Evolutionary conservation across 2,797 vertebrate genomes (phyloP).

Genomic region (Argya squamiceps): DNA sequence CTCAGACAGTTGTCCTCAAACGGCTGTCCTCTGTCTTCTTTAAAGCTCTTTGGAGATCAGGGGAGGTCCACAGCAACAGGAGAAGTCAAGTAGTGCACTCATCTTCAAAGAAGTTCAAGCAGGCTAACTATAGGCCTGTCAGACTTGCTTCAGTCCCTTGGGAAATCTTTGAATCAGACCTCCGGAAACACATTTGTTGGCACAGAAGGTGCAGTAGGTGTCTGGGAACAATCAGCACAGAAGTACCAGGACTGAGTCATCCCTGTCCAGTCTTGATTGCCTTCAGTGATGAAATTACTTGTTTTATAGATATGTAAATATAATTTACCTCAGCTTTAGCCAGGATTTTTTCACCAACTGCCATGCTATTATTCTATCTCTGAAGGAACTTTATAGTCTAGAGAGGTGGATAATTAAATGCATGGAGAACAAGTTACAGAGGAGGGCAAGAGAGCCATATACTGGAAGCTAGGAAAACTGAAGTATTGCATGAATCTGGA

Average conservation of each 20-base stretch:
- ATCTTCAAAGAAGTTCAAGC: not conserved
- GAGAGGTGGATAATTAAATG: not conserved
- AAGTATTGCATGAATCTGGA: not conserved
- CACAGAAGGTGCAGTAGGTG: not conserved
- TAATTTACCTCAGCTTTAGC: not conserved
- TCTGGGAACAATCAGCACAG: not conserved
- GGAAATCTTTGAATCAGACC: not conserved
- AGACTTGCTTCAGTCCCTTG: not conserved
- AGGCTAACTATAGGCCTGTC: not conserved
- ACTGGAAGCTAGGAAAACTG: not conserved
- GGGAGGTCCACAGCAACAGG: not conserved
- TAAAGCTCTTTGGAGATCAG: not conserved
- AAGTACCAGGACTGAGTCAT: not conserved
- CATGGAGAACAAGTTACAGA: not conserved
- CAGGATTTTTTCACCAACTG: not conserved
- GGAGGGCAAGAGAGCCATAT: not conserved
- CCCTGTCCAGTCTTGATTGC: not conserved
- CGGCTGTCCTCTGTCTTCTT: not conserved
- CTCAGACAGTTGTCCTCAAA: not conserved
- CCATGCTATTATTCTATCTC: not conserved
- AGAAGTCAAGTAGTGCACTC: not conserved
- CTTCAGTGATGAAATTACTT: not conserved
- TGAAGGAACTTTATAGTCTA: not conserved
- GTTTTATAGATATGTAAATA: not conserved
- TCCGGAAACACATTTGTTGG: not conserved